Percentiles rank a stretch among this genome's conserved stretches.
phyloP scores from a whole-genome alignment of 2,797 vertebrate species.

The Balearica regulorum region DNA sequence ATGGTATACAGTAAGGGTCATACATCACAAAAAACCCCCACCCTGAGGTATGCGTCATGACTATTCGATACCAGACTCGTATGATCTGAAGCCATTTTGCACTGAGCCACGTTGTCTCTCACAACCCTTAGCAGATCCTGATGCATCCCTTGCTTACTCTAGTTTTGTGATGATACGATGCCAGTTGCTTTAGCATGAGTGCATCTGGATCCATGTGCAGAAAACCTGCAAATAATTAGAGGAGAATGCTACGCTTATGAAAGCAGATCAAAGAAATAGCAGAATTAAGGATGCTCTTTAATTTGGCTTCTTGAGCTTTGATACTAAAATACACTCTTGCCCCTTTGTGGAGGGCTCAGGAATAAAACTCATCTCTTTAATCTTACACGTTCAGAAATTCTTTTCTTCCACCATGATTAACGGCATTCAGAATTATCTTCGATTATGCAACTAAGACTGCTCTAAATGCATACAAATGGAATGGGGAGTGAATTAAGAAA shows the following conservation, averaged over 20 bases:
- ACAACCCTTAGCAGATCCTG: background rate
- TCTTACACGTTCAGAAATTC: background rate
- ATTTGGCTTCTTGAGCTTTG: background rate
- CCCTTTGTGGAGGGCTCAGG: background rate
- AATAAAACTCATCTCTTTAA: background rate
- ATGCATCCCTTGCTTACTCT: background rate
- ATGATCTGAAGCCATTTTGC: background rate
- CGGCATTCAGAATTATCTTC: background rate
- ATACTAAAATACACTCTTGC: background rate
- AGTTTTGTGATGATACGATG: background rate
- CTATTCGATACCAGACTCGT: background rate
- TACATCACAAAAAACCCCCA: background rate
- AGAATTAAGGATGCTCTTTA: background rate
- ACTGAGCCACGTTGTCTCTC: background rate
- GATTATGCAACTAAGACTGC: background rate
- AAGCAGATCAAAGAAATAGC: background rate
- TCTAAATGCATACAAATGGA: background rate
- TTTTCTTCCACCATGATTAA: background rate
- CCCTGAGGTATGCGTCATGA: background rate
- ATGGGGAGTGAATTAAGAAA: background rate
- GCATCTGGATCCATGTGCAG: background rate
- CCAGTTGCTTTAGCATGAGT: background rate
- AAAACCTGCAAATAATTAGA: background rate
- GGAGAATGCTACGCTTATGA: fast-evolving
- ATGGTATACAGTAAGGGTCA: background rate